A percentile compares a stretch with the other conserved stretches of the same genome.
These are phyloP conservation scores for Megatriorchis doriae DNA, from an alignment of 2,113 vertebrate genomes.

Conservation along the genomic window DNA sequence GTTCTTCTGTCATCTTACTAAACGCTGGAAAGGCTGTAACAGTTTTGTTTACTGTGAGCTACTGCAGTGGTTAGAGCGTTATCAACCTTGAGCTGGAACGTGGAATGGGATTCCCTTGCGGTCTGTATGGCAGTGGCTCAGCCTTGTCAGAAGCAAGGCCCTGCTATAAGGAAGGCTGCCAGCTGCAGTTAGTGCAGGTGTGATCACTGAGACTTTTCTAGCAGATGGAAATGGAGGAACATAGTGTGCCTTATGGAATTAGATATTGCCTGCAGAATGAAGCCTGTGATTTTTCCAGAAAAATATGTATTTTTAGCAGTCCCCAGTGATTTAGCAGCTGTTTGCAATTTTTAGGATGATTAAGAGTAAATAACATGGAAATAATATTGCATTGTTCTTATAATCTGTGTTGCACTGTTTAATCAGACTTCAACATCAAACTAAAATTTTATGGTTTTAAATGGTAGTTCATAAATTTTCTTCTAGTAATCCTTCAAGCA, in stretches of 20 bases:
- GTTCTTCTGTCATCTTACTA: not conserved
- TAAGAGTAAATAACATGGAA: not conserved
- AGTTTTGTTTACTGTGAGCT: not conserved
- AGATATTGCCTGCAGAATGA: not conserved
- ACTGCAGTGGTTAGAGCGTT: accelerated
- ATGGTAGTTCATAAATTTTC: not conserved
- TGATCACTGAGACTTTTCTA: too few relatives aligned
- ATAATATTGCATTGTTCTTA: not conserved
- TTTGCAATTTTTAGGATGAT: not conserved
- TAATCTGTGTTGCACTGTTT: not conserved
- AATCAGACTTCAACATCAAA: not conserved
- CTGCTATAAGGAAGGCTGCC: not conserved
- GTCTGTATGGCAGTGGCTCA: not conserved
- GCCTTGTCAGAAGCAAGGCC: not conserved
- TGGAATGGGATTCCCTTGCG: accelerated
- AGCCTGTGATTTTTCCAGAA: not conserved
- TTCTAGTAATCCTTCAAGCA: not conserved
- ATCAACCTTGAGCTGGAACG: accelerated
- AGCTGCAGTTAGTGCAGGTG: not conserved
- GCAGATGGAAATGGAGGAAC: not conserved
- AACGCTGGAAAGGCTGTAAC: not conserved
- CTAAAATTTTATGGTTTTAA: not conserved
- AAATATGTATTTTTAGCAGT: not conserved
- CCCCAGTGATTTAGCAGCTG: not conserved
- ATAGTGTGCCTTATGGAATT: not conserved